Evolutionary conservation across 30 jellyfish, hydroid and myxozoan genomes (phyloP).

Genomic region (Clytia hemisphaerica): DNA sequence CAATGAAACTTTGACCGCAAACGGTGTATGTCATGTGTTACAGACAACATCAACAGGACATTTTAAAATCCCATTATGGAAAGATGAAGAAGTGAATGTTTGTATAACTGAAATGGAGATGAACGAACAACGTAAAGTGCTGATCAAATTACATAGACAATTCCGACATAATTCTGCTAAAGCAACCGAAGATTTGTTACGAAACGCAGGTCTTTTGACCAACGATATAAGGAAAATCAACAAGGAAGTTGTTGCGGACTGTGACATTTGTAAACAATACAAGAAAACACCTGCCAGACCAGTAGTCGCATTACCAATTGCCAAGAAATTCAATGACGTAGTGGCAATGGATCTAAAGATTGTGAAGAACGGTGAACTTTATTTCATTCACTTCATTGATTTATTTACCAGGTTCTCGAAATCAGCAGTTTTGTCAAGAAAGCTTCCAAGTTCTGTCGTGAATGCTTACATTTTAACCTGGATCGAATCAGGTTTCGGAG

Average conservation of each 20-base stretch:
- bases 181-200: constrained; percentile 3
- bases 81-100: constrained; percentile 1
- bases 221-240: not conserved
- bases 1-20: not conserved
- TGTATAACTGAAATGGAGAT: not conserved
- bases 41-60: constrained; percentile 20
- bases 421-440: constrained; percentile 1
- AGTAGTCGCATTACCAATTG: constrained; percentile 22
- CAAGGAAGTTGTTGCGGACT: constrained; percentile 1
- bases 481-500: constrained; percentile 22
- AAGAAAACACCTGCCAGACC: constrained; percentile 31
- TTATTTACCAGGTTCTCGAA: constrained; percentile 12
- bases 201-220: constrained; percentile 10
- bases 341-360: constrained; percentile 30
- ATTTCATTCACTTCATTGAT: not conserved
- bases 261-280: constrained; percentile 19
- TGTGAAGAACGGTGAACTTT: constrained; percentile 3
- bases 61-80: not conserved
- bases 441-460: constrained; percentile 13
- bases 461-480: constrained; percentile 6
- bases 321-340: constrained; percentile 17
- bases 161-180: not conserved
- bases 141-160: not conserved
- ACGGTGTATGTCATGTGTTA: not conserved
- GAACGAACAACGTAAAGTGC: not conserved